Evolutionary conservation across 2,888 invertebrate genomes (phyloP), one percentile per base, ranked within the genome.

Genomic region (Protula sp.): DNA sequence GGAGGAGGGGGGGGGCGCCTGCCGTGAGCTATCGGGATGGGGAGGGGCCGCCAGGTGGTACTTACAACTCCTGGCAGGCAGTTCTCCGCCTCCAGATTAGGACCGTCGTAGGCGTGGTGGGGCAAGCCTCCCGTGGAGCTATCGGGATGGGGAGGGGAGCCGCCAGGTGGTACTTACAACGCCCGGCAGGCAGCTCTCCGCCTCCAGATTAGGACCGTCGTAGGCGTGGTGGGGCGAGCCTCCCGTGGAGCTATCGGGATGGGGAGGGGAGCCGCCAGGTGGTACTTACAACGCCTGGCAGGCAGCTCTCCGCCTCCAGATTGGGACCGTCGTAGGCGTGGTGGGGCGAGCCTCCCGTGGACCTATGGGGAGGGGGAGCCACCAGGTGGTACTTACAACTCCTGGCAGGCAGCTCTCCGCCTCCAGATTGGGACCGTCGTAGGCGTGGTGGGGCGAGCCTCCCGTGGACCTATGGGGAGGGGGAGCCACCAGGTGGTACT

Each of bases 61-160:
- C 87, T 84, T 79, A 92, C 91, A 72, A 94, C 93, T 60, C 95
- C 94, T 14, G 95, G 95, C 69, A 97, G 82, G 67, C 88, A 88
- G 75, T 88, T 89, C 83, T 97, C 97, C 0, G 91, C 90, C 74
- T 93, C 92, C 24, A 87, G 81, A 73, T 88, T 89, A 52, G 89
- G 87, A 64, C 88, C 87, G 78, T 90, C 90, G 71, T 89, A 90
- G 26, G 81, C 77, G 76, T 91, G 87, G 67, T 92, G 92, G 65
- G 92, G 92, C 1, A 94, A 94, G 0, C 94, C 94, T 2, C 92
- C 91, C 2, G 92, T 91, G 59, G 94, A 94, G 69, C 94, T 94
- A 80, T 95, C 95, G 60, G 93, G 93, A 74, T 92, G 93, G 59
- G 92, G 92, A 77, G 95, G 95, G 58, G 91, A 91, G 60, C 90